Evolutionary conservation across 2,113 vertebrate genomes (phyloP), one percentile per base, ranked within the genome.

Genomic region (Boleophthalmus pectinirostris): DNA sequence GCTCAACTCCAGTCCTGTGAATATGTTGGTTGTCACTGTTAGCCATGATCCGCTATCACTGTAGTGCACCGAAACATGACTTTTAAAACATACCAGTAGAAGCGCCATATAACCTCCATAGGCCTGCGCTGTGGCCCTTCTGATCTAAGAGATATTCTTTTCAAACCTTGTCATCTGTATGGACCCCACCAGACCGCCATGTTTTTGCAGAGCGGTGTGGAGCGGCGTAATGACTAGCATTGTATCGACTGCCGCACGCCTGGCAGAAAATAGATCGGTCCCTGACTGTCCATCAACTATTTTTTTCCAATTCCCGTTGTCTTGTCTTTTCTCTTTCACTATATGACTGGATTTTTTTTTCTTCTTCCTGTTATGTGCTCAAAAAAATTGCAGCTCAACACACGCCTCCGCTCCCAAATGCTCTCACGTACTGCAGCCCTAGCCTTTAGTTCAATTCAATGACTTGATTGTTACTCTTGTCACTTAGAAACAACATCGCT

Each of bases 211-310:
- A 74, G 76, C 72, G 72, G 51, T 79, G 73, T 54, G 38, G 68
- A 63, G 73, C 4, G 10, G 20, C 2, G 43, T 74, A 74, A 84
- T 88, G 79, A 78, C 81, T 85, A 66, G 54, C 29, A 77, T 74
- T 87, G 83, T 85, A 86, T 87, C 75, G 84, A 79, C 82, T 68
- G 56, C 65, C 60, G 71, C 85, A 45, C 64, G 56, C 76, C 72
- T 89, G 88, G 90, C 88, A 89, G 77, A 85, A 85, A 87, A 85
- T 86, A 76, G 84, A 87, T 89, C 64, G 1, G 53, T 67, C 84
- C 63, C 78, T 73, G 68, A 83, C 81, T 83, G 86, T 91, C 83
- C 74, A 73, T 88, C 86, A 43, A 35, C 77, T 82, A 69, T 77
- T 85, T 79, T 29, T 77, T 75, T 57, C n/a, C 0, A 3, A 74